Percentiles rank a stretch among this genome's conserved stretches.
Evolutionary conservation across 2,888 invertebrate genomes (phyloP).

Genomic region (Euspilapteryx auroguttella): DNA sequence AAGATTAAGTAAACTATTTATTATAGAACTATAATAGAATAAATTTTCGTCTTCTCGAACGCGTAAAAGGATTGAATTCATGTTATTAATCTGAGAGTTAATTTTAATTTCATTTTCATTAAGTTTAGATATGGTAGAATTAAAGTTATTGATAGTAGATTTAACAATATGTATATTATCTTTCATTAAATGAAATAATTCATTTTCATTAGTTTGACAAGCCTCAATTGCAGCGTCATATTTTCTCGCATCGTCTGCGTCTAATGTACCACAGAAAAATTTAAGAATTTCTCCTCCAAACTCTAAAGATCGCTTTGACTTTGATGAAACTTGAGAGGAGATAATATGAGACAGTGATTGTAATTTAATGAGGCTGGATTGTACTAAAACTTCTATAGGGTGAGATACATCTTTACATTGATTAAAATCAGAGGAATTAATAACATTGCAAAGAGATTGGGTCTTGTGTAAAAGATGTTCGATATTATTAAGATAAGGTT

Average conservation of each 20-base stretch:
- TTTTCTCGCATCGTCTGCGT: constrained; percentile 12
- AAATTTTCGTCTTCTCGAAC: background rate
- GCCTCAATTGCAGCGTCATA: constrained; percentile 10
- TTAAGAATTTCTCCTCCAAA: constrained; percentile 10
- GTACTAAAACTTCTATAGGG: no score
- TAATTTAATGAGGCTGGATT: no score
- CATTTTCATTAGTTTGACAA: background rate
- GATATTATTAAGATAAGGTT: no score
- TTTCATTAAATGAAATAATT: constrained; percentile 4
- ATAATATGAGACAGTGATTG: no score
- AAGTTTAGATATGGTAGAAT: constrained; percentile 7
- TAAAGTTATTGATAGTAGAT: constrained; percentile 7
- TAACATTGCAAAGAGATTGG: no score
- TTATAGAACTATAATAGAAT: background rate
- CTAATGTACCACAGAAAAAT: constrained; percentile 10
- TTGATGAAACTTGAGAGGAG: no score
- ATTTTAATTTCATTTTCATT: constrained; percentile 9
- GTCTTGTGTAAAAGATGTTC: no score
- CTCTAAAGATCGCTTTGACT: constrained; percentile 8
- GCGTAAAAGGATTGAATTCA: no score
- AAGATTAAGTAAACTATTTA: background rate
- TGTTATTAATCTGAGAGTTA: constrained; percentile 3
- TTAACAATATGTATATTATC: constrained; percentile 10
- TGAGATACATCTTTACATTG: no score
- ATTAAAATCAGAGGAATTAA: no score